Evolutionary conservation across 2,113 vertebrate genomes (phyloP), one percentile per base, ranked within the genome.

Genomic region (Pimephales promelas): DNA sequence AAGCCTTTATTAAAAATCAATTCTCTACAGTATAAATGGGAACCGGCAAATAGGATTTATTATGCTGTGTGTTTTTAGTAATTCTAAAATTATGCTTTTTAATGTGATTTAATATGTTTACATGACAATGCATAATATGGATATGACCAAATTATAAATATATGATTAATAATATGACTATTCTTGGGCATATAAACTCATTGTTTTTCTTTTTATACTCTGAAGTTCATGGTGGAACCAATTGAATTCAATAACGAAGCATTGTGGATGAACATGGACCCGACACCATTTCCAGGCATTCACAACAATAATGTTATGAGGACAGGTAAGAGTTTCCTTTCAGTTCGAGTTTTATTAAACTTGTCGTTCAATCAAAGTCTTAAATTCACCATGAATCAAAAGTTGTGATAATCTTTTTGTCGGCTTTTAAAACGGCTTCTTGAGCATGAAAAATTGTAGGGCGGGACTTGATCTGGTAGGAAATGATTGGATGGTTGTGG

Each of bases 211-310:
- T 57, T 40, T 16, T 24, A 28, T 54, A 64, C 31, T 45, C 1
- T 62, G 10, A 74, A 89, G 88, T 89, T 47, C 56, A 54, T 87
- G 22, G 88, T 87, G 22, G 88, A 84, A 7, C 18, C 3, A 22
- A 24, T 54, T 11, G 79, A 70, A 1, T 81, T 71, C 59, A 22
- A 4, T 28, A 31, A 78, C 24, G 87, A 88, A 1, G 1, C 73
- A 1, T 34, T 80, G 20, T 87, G 88, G 87, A 70, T 81, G 9
- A 36, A 22, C 56, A 68, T 87, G 76, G 88, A 89, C 34, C 59
- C 14, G 0, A 24, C 81, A 40, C 5, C 5, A 1, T 85, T 79
- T 11, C n/a, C 56, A 5, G n/a, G 34, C 22, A 85, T 89, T 24
- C 31, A 85, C 22, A 72, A 78, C 56, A 54, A 81, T 47, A 84